These are phyloP conservation scores for Umimayanthus chanpuru DNA, from an alignment of 92 coral and sea anemone species.

Conservation along the genomic window DNA sequence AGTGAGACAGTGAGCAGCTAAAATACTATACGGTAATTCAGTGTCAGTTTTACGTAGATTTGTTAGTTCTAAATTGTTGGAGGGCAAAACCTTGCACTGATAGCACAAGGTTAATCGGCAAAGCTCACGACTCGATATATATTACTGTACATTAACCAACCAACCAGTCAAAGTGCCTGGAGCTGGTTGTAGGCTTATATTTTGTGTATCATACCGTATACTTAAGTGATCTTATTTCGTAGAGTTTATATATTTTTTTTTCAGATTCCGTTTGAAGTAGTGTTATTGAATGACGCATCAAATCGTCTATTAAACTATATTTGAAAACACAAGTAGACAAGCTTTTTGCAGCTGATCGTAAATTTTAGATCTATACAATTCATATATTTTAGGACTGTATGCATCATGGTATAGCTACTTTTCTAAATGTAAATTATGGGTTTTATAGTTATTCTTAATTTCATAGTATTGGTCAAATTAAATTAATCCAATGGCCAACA, in stretches of 20 bases:
- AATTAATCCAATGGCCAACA: too few relatives aligned
- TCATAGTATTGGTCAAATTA: too few relatives aligned
- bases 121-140: not conserved
- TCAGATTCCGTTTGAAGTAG: not conserved
- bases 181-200: not conserved
- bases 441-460: too few relatives aligned
- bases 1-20: not conserved
- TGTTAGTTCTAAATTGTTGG: not conserved
- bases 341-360: too few relatives aligned
- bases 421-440: too few relatives aligned
- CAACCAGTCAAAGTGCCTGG: not conserved
- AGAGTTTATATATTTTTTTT: not conserved
- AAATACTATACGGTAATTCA: not conserved
- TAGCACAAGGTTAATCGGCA: not conserved
- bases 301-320: not conserved
- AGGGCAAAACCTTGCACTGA: not conserved
- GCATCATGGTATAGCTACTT: too few relatives aligned
- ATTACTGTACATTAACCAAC: too few relatives aligned
- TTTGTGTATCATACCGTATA: not conserved
- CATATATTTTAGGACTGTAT: too few relatives aligned
- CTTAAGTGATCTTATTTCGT: not conserved
- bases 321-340: too few relatives aligned
- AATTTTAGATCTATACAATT: too few relatives aligned
- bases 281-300: not conserved
- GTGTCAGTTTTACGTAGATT: not conserved